Conservation (phyloP, 2,113 vertebrate genomes). For the Chloropsis hardwickii region DNA sequence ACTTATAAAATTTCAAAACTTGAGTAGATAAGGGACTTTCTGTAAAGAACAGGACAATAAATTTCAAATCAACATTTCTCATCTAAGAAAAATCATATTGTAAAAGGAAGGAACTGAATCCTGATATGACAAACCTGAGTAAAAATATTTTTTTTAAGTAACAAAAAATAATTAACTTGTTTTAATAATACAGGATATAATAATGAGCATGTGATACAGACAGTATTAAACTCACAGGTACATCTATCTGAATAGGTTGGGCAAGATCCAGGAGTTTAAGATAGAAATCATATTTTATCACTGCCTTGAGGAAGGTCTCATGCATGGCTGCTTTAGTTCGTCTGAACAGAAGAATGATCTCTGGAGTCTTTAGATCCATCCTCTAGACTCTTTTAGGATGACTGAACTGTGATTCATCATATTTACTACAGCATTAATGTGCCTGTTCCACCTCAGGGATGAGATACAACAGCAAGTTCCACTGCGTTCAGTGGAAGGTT, state of each 20-base stretch:
- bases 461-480: neutral
- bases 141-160: neutral
- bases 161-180: neutral
- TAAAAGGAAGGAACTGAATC: neutral
- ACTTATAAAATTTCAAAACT: neutral
- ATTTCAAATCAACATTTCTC: neutral
- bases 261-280: neutral
- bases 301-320: neutral
- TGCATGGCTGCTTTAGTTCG: neutral
- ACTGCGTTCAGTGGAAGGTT: neutral
- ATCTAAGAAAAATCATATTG: neutral
- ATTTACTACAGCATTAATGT: neutral
- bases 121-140: neutral
- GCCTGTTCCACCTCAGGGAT: constrained; percentile 2
- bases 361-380: neutral
- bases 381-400: neutral
- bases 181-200: neutral
- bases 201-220: neutral
- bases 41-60: neutral
- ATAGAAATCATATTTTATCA: neutral
- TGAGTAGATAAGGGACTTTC: neutral
- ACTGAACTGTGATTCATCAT: constrained; percentile 13
- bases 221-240: neutral
- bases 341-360: neutral
- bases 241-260: neutral